Evolutionary conservation across 2,888 invertebrate genomes (phyloP).

Genomic region (Epinotia bilunana): DNA sequence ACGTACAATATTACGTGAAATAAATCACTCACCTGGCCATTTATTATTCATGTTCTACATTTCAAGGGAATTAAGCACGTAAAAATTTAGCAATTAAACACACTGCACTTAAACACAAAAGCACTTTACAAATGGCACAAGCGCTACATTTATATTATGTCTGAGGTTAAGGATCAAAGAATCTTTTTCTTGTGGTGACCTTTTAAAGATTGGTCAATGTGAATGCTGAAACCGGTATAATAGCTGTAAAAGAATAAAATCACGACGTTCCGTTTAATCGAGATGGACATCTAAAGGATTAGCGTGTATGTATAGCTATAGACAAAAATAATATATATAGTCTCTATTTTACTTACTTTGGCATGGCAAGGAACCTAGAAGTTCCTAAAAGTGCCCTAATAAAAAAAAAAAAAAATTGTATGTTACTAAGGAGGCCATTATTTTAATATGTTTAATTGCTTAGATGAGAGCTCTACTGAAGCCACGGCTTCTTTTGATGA

Average conservation of each 20-base stretch:
- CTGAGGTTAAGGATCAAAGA: constrained; percentile 39
- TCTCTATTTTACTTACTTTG: neutral
- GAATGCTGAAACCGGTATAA: constrained; percentile 29
- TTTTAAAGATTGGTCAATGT: constrained; percentile 32
- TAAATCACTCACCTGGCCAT: constrained; percentile 23
- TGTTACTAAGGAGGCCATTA: neutral
- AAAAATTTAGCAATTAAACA: no score
- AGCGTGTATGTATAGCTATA: neutral
- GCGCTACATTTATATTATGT: constrained; percentile 27
- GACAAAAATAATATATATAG: neutral
- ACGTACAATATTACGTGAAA: constrained; percentile 4
- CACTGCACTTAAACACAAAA: no score
- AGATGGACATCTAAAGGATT: neutral
- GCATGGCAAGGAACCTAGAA: neutral
- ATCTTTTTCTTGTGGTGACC: constrained; percentile 30
- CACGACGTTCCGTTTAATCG: constrained; percentile 19
- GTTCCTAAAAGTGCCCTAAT: no score
- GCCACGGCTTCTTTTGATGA: constrained; percentile 18
- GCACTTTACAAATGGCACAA: constrained; percentile 22
- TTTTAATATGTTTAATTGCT: constrained; percentile 13
- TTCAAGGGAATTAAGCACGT: no score
- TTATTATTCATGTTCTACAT: constrained; percentile 26
- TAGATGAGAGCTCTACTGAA: constrained; percentile 17
- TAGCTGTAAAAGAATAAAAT: constrained; percentile 21
- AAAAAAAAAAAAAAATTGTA: neutral